Evolutionary conservation across 2,888 invertebrate species (phyloP).

Genomic region (Temnothorax ravouxi): DNA sequence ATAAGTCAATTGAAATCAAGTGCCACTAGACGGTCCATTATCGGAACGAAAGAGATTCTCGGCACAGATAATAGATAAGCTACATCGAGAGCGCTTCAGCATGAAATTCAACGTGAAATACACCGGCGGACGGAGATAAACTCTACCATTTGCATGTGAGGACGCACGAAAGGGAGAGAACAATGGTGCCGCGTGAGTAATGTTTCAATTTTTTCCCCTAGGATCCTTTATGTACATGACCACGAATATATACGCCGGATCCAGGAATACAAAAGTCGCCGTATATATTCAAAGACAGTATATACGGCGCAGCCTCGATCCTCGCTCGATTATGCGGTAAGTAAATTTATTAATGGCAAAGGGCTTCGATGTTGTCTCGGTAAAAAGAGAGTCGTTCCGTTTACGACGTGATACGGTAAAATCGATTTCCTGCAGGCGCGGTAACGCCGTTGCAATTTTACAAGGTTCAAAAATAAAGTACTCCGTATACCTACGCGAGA

Average conservation of each 20-base stretch:
- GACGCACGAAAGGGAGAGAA: slow-evolving; percentile 58
- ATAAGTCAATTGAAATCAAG: slow-evolving; percentile 60
- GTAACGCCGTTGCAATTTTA: background rate
- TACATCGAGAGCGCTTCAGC: slow-evolving; percentile 58
- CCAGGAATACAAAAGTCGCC: slow-evolving; percentile 60
- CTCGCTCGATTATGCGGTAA: slow-evolving; percentile 56
- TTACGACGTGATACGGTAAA: background rate
- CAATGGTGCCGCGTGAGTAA: slow-evolving; percentile 63
- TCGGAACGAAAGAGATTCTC: slow-evolving; percentile 46
- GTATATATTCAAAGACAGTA: slow-evolving; percentile 60
- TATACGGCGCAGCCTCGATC: slow-evolving; percentile 49
- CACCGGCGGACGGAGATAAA: slow-evolving; percentile 28
- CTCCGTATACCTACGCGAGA: background rate
- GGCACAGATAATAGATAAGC: slow-evolving; percentile 58
- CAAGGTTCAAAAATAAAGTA: background rate
- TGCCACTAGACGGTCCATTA: slow-evolving; percentile 53
- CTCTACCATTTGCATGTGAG: slow-evolving; percentile 63
- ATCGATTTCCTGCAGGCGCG: slow-evolving; percentile 6
- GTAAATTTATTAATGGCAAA: slow-evolving; percentile 60
- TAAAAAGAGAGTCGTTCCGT: slow-evolving; percentile 31
- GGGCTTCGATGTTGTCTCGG: slow-evolving; percentile 34
- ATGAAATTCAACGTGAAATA: slow-evolving; percentile 58
- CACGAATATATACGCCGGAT: slow-evolving; percentile 61
- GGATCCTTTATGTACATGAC: slow-evolving; percentile 54
- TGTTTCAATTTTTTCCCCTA: slow-evolving; percentile 63